Evolutionary conservation across 2,888 invertebrate genomes (phyloP).

Genomic region (Lasioglossum morio): DNA sequence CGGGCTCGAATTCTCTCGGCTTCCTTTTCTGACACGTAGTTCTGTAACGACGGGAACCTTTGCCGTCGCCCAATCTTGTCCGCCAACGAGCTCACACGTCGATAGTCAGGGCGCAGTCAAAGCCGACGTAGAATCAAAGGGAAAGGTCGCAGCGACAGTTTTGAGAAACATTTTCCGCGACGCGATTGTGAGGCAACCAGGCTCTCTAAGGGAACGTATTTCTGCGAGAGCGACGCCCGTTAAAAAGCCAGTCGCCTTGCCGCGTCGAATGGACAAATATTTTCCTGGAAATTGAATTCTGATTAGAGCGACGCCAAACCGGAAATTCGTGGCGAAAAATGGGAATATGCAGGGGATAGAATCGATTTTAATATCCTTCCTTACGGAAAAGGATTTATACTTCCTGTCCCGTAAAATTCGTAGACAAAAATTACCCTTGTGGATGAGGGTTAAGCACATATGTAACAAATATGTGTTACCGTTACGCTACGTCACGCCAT

Average conservation of each 20-base stretch:
- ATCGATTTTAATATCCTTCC: background rate
- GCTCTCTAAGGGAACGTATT: slow-evolving; percentile 26
- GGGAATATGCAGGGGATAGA: background rate
- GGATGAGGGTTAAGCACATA: no score
- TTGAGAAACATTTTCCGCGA: slow-evolving; percentile 32
- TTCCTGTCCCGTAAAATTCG: no score
- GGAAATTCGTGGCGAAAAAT: background rate
- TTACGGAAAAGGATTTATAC: background rate
- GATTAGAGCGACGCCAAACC: slow-evolving; percentile 18
- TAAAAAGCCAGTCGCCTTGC: slow-evolving; percentile 13
- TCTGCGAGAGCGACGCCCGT: background rate
- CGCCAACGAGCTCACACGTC: slow-evolving; percentile 40
- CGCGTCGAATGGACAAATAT: slow-evolving; percentile 36
- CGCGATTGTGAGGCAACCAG: slow-evolving; percentile 31
- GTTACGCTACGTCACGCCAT: no score
- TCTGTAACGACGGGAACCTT: slow-evolving; percentile 33
- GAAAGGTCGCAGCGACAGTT: slow-evolving; percentile 28
- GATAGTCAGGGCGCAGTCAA: slow-evolving; percentile 36
- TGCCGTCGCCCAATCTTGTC: slow-evolving; percentile 53
- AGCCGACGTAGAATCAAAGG: slow-evolving; percentile 37
- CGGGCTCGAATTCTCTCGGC: slow-evolving; percentile 39
- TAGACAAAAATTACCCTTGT: no score
- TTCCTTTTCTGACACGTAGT: slow-evolving; percentile 47
- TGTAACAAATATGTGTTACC: slow-evolving; percentile 34
- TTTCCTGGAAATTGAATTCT: slow-evolving; percentile 50